Conservation (phyloP, 2,888 invertebrate species). For the Thera britannica region DNA sequence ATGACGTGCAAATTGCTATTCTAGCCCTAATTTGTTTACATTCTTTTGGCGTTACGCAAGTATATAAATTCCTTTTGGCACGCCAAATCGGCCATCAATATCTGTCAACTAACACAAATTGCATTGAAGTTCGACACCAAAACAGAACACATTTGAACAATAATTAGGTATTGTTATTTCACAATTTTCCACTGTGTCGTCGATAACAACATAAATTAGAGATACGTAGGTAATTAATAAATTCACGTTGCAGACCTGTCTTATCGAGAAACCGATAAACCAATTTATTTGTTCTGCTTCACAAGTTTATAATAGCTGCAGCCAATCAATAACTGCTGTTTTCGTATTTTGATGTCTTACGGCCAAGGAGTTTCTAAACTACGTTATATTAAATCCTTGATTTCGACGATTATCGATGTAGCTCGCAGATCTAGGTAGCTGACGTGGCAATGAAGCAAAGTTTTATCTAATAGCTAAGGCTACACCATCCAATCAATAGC, state of each 20-base stretch:
- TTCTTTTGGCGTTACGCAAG: background rate
- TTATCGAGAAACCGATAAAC: slow-evolving; percentile 1
- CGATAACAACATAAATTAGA: slow-evolving; percentile 16
- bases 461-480: no score
- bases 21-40: background rate
- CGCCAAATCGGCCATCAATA: slow-evolving; percentile 45
- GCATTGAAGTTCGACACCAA: slow-evolving; percentile 17
- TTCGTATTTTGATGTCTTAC: no score
- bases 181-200: slow-evolving; percentile 30
- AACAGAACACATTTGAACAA: slow-evolving; percentile 18
- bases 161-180: slow-evolving; percentile 8
- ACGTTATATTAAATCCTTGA: no score
- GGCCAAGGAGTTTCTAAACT: no score
- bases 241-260: background rate
- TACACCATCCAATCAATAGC: no score
- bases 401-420: no score
- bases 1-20: no score
- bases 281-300: no score
- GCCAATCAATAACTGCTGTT: no score
- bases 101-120: slow-evolving; percentile 28
- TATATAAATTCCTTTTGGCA: slow-evolving; percentile 43
- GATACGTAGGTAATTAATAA: slow-evolving; percentile 1
- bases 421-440: no score
- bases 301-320: no score
- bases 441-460: no score